phyloP scores from a whole-genome alignment of 2,888 invertebrate genomes.

The Sphinx pinastri region DNA sequence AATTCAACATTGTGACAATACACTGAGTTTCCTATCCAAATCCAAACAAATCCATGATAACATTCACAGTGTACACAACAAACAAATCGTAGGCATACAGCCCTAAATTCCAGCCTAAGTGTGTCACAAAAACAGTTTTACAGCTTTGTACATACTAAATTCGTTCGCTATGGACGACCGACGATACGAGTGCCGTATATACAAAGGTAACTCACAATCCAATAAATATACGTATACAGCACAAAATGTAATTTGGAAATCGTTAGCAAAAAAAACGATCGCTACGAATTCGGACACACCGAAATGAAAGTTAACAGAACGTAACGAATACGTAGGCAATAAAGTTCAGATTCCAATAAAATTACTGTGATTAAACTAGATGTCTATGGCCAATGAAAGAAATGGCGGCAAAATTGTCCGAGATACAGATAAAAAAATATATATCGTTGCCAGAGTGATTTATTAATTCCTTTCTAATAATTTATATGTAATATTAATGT shows the following conservation, averaged over 20 bases:
- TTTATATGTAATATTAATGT: too few relatives aligned
- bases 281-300: constrained; percentile 9
- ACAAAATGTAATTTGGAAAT: constrained; percentile 27
- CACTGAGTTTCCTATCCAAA: too few relatives aligned
- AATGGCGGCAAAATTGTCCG: too few relatives aligned
- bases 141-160: constrained; percentile 24
- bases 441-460: too few relatives aligned
- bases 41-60: too few relatives aligned
- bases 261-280: constrained; percentile 19
- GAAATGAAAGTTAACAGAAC: constrained; percentile 21
- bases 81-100: neutral
- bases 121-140: constrained; percentile 25
- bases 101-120: constrained; percentile 2
- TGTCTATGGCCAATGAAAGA: neutral
- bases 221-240: constrained; percentile 21
- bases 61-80: neutral
- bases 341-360: neutral
- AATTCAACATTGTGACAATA: too few relatives aligned
- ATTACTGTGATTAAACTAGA: neutral
- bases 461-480: too few relatives aligned
- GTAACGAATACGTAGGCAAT: constrained; percentile 12
- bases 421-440: too few relatives aligned
- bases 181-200: constrained; percentile 30
- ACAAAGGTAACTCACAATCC: constrained; percentile 25
- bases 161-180: constrained; percentile 20